phyloP scores from a whole-genome alignment of 1,140 invertebrate species.

The Bombyx mandarina region DNA sequence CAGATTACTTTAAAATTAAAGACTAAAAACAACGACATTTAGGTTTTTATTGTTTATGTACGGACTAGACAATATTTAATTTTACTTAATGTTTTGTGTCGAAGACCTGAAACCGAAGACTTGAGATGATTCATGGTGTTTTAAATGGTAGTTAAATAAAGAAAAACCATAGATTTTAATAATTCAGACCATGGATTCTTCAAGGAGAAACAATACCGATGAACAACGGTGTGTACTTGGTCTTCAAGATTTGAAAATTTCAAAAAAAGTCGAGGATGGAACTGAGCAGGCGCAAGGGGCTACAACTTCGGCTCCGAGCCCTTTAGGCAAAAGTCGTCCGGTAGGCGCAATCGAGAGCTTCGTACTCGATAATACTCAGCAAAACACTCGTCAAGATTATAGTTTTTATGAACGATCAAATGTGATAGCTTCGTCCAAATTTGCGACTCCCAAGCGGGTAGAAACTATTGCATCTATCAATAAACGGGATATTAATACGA shows the following conservation, averaged over 20 bases:
- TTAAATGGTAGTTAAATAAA: conserved; percentile 7
- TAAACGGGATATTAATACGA: conserved; percentile 61
- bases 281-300: conserved; percentile 63
- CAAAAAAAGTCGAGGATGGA: conserved; percentile 62
- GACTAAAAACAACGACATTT: background rate
- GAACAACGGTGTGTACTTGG: conserved; percentile 62
- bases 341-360: conserved; percentile 68
- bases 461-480: conserved; percentile 74
- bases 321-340: conserved; percentile 48
- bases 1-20: no score
- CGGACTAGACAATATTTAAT: background rate
- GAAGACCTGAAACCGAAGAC: conserved; percentile 14
- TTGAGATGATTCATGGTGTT: conserved; percentile 29
- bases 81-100: conserved; percentile 20
- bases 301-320: conserved; percentile 44
- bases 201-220: conserved; percentile 56
- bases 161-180: conserved; percentile 3
- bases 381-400: conserved; percentile 56
- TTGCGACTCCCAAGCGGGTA: conserved; percentile 81
- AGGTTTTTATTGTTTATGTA: background rate
- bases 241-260: conserved; percentile 67
- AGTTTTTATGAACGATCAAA: conserved; percentile 67
- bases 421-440: conserved; percentile 80
- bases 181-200: conserved; percentile 43
- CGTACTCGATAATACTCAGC: conserved; percentile 49